phyloP scores from a whole-genome alignment of 2,113 vertebrate genomes.

The Capricornis sumatraensis region DNA sequence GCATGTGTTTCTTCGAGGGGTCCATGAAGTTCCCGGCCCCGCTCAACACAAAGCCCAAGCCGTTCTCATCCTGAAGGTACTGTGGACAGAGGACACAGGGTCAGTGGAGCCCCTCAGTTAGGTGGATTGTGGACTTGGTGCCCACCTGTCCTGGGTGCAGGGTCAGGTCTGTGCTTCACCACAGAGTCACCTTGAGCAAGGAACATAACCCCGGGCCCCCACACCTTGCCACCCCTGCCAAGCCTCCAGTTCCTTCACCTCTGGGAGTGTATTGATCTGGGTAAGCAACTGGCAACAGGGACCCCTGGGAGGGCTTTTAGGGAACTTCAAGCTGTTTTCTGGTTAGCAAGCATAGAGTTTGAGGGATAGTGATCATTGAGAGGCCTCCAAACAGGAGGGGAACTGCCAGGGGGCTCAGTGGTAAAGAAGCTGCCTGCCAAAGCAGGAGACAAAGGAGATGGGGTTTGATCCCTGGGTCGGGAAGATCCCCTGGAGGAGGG shows the following conservation, averaged over 20 bases:
- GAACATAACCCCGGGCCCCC: rapidly evolving
- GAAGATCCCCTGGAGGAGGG: not conserved
- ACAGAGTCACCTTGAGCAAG: not conserved
- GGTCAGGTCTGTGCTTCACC: not conserved
- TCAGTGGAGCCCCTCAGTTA: not conserved
- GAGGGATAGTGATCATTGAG: not conserved
- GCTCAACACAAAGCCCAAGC: constrained; percentile 89
- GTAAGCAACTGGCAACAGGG: too few relatives aligned
- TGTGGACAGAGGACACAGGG: constrained; percentile 46
- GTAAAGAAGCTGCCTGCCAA: not conserved
- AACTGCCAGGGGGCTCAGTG: not conserved
- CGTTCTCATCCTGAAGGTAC: constrained; percentile 86
- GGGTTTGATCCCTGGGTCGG: not conserved
- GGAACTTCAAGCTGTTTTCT: not conserved
- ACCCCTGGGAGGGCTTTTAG: not conserved
- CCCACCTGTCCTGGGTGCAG: too few relatives aligned
- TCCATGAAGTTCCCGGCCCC: constrained; percentile 95
- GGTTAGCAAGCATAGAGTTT: not conserved
- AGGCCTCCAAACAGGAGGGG: not conserved
- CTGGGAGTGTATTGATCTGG: not conserved
- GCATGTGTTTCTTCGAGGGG: constrained; percentile 80
- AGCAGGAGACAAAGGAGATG: not conserved
- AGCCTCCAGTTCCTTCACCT: not conserved
- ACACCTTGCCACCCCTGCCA: not conserved
- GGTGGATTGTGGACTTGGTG: not conserved